These are phyloP conservation scores for Cotesia glomerata DNA, from an alignment of 1,140 invertebrate species.

Conservation along the genomic window DNA sequence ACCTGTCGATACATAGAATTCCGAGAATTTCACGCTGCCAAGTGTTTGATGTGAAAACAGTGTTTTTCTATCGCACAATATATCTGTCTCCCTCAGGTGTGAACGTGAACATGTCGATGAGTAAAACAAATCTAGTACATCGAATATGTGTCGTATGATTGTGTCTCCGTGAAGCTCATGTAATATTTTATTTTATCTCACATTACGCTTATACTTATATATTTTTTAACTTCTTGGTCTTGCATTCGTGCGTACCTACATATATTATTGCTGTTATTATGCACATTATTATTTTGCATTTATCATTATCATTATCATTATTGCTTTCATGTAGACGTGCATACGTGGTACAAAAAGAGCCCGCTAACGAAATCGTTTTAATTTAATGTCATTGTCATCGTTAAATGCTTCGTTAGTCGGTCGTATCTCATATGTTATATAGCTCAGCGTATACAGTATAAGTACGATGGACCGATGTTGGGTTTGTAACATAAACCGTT, in stretches of 20 bases:
- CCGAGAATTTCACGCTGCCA: constrained; percentile 17
- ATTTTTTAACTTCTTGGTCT: too few species aligned
- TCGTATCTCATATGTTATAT: constrained; percentile 43
- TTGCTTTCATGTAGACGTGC: neutral
- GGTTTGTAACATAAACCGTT: constrained; percentile 25
- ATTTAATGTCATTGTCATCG: constrained; percentile 47
- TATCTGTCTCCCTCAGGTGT: neutral
- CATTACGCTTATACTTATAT: constrained; percentile 26
- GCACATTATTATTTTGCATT: constrained; percentile 35
- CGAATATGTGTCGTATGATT: neutral
- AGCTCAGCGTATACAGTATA: neutral
- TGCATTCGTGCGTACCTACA: too few species aligned
- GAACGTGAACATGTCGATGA: neutral
- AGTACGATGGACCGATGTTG: constrained; percentile 2
- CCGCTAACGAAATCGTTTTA: constrained; percentile 28
- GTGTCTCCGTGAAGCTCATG: neutral
- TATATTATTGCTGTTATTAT: too few species aligned
- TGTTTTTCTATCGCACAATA: neutral
- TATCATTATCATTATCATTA: constrained; percentile 40
- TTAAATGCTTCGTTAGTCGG: constrained; percentile 47
- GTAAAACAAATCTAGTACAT: constrained; percentile 11
- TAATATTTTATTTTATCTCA: neutral
- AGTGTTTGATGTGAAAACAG: constrained; percentile 28
- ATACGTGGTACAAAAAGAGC: neutral
- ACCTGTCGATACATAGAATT: constrained; percentile 32